A percentile compares a stretch with the other conserved stretches of the same genome.
phyloP scores from a whole-genome alignment of 2,797 vertebrate genomes.

The Sciurus carolinensis region DNA sequence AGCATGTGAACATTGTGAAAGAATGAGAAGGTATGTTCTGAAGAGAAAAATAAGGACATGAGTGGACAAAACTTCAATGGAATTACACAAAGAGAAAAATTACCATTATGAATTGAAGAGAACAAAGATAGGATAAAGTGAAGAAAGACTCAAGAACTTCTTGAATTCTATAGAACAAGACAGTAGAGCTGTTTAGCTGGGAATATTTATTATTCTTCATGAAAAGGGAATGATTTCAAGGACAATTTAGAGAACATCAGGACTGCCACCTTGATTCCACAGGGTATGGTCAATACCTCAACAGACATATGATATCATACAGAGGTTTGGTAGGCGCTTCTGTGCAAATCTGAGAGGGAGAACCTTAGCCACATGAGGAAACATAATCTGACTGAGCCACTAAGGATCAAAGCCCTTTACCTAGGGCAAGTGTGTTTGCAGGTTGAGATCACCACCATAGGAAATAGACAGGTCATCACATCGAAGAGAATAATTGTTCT shows the following conservation, averaged over 20 bases:
- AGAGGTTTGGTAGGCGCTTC: not conserved
- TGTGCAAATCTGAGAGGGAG: too few relatives aligned
- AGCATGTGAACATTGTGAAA: not conserved
- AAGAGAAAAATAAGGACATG: not conserved
- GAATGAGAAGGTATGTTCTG: not conserved
- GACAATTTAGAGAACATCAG: not conserved
- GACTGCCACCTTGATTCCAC: not conserved
- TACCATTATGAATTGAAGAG: too few relatives aligned
- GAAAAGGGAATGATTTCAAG: not conserved
- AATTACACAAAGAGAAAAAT: too few relatives aligned
- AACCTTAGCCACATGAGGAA: rapidly evolving
- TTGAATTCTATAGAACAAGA: not conserved
- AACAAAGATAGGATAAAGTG: too few relatives aligned
- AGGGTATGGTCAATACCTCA: not conserved
- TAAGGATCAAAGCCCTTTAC: not conserved
- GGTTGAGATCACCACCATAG: not conserved
- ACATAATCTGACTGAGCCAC: too few relatives aligned
- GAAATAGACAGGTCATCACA: not conserved
- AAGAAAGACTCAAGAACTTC: not conserved
- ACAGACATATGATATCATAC: not conserved
- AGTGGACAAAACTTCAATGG: not conserved
- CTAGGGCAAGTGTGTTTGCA: not conserved
- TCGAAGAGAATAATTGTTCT: too few relatives aligned
- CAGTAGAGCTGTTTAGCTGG: not conserved
- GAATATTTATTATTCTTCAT: not conserved